Evolutionary conservation across 1,140 invertebrate genomes (phyloP).

Genomic region (Drosophila navojoa): DNA sequence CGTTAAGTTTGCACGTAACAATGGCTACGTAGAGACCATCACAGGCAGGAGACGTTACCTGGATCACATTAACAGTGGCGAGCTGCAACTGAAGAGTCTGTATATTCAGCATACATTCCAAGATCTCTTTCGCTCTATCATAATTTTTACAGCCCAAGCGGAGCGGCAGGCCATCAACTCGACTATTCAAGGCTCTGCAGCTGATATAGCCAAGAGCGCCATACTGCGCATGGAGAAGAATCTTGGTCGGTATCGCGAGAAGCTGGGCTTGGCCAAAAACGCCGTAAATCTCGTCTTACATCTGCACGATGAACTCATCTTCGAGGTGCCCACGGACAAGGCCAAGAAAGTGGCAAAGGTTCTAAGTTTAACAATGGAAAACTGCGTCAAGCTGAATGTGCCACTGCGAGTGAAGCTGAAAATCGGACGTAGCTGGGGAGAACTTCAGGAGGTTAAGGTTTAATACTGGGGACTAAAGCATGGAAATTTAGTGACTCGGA

Average conservation of each 20-base stretch:
- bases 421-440: slow-evolving; percentile 92
- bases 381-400: slow-evolving; percentile 89
- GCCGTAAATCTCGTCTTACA: slow-evolving; percentile 90
- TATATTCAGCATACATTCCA: background rate
- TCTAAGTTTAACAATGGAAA: slow-evolving; percentile 92
- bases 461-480: slow-evolving; percentile 23
- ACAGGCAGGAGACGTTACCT: slow-evolving; percentile 91
- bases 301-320: slow-evolving; percentile 98
- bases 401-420: slow-evolving; percentile 94
- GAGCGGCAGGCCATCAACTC: slow-evolving; percentile 98
- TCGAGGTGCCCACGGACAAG: slow-evolving; percentile 90
- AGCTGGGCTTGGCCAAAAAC: slow-evolving; percentile 67
- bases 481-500: too few species aligned
- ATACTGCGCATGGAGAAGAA: slow-evolving; percentile 91
- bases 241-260: slow-evolving; percentile 76
- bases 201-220: slow-evolving; percentile 96
- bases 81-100: slow-evolving; percentile 85
- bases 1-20: slow-evolving; percentile 88
- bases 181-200: slow-evolving; percentile 97
- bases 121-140: background rate
- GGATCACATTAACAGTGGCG: slow-evolving; percentile 89
- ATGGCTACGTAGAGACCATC: slow-evolving; percentile 94
- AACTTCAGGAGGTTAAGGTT: slow-evolving; percentile 85
- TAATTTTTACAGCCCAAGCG: slow-evolving; percentile 88
- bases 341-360: slow-evolving; percentile 87